A percentile compares a stretch with the other conserved stretches of the same genome.
These are phyloP conservation scores for Petrocephalus sullivani DNA, from an alignment of 2,797 vertebrate genomes.

Conservation along the genomic window DNA sequence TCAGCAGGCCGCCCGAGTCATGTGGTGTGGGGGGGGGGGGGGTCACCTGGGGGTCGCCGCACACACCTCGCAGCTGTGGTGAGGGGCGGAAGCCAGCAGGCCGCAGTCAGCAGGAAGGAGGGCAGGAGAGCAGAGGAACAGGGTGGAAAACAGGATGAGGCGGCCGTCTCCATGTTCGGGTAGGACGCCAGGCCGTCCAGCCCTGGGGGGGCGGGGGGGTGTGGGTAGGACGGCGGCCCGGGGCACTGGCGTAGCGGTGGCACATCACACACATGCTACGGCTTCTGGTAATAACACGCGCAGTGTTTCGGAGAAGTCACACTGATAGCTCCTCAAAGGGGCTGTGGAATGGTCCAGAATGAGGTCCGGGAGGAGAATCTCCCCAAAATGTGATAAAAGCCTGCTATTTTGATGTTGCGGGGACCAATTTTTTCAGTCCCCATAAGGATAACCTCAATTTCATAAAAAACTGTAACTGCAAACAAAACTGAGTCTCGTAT, in stretches of 20 bases:
- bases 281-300: slow-evolving; percentile 32
- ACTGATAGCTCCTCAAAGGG: neutral
- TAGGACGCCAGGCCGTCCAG: neutral
- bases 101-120: slow-evolving; percentile 45
- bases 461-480: too few species aligned
- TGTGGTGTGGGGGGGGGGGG: slow-evolving; percentile 33
- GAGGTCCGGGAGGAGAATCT: neutral
- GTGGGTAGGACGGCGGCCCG: neutral
- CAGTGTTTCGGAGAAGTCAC: slow-evolving; percentile 30
- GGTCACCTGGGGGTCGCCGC: slow-evolving; percentile 49
- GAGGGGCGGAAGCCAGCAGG: slow-evolving; percentile 47
- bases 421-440: too few species aligned
- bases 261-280: neutral
- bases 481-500: too few species aligned
- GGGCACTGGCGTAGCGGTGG: neutral
- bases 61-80: slow-evolving; percentile 50
- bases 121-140: slow-evolving; percentile 26
- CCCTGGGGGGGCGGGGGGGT: neutral
- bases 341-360: neutral
- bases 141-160: slow-evolving; percentile 53
- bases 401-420: too few species aligned
- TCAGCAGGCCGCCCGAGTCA: slow-evolving; percentile 34
- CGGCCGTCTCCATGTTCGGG: slow-evolving; percentile 36
- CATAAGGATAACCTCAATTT: too few species aligned
- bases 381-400: too few species aligned